Base-by-base conservation (phyloP, 2,888 invertebrate species). In the Cheilosia impressa region DNA sequence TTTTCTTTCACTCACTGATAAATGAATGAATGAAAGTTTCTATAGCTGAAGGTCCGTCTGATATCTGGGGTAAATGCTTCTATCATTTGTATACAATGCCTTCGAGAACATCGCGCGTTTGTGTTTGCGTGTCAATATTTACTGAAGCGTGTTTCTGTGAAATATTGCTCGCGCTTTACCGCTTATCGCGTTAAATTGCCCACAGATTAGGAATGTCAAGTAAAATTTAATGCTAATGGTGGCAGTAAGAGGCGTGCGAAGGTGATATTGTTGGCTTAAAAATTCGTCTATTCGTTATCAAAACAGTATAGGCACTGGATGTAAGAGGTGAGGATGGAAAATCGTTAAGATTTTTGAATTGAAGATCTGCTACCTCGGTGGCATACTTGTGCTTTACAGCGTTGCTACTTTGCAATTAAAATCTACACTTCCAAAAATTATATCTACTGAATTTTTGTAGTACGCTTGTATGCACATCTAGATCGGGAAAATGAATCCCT, bases 161-260 rank as follows among this genome's bases (percentile, higher is more conserved):
- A 80, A 76, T 76, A 85, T 80, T 80, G 53, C 34, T 43, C 45
- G 47, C 79, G 57, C 60, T 80, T 80, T 85, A 80, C 71, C 60
- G 83, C 43, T 43, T 78, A 78, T 63, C 71, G 71, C 80, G 57
- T 65, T 53, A 84, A 84, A 84, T 85, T 85, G 75, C 55, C 71
- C 80, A 47, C 80, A 71, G 80, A 85, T 85, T 85, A 85, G 84
- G 52, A 80, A 80, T 76, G 66, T 72, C 66, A 80, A 80, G 80
- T 3, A 34, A 72, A 68, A 79, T 79, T 84, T 65, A 80, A 79
- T 75, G 65, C 34, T 65, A 65, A 69, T 76, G 65, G 53, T 10
- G 10, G 62, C 45, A 55, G 68, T 68, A 43, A 50, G 38, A 43
- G 34, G 31, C 68, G 34, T 31, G 47, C 50, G 43, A 60, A 60